Percentiles rank a stretch among this genome's conserved stretches.
Evolutionary conservation across 2,113 vertebrate species (phyloP).

Genomic region (Indicator indicator): DNA sequence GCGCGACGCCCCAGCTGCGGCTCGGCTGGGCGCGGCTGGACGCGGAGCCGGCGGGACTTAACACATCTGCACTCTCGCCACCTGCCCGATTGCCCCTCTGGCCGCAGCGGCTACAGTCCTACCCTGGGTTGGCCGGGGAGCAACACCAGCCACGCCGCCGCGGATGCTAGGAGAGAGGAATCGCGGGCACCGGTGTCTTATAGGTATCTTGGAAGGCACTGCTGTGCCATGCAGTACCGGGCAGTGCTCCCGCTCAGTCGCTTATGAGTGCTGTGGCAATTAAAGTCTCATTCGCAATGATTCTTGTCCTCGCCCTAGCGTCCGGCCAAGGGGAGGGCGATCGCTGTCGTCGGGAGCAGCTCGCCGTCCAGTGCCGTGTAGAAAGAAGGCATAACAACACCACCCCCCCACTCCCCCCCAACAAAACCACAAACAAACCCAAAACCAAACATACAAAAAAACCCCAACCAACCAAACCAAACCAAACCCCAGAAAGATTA

Average conservation of each 20-base stretch:
- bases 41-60: too few relatives aligned
- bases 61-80: fast-evolving
- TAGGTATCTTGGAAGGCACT: not conserved
- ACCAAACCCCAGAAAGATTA: not conserved
- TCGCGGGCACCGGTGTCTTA: too few relatives aligned
- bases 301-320: not conserved
- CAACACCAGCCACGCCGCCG: not conserved
- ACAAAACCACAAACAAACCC: too few relatives aligned
- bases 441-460: too few relatives aligned
- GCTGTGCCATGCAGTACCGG: not conserved
- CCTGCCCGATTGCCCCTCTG: too few relatives aligned
- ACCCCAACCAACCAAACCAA: too few relatives aligned
- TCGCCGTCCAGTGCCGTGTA: not conserved
- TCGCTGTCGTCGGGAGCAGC: not conserved
- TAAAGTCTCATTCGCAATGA: not conserved
- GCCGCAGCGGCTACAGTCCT: not conserved
- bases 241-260: not conserved
- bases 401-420: too few relatives aligned
- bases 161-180: not conserved
- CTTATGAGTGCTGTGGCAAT: not conserved
- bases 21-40: not conserved
- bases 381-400: not conserved
- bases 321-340: not conserved
- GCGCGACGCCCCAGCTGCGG: fast-evolving
- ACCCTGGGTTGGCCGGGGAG: not conserved